Evolutionary conservation across 2,888 invertebrate species (phyloP).

Genomic region (Zhengitettix transpicula): DNA sequence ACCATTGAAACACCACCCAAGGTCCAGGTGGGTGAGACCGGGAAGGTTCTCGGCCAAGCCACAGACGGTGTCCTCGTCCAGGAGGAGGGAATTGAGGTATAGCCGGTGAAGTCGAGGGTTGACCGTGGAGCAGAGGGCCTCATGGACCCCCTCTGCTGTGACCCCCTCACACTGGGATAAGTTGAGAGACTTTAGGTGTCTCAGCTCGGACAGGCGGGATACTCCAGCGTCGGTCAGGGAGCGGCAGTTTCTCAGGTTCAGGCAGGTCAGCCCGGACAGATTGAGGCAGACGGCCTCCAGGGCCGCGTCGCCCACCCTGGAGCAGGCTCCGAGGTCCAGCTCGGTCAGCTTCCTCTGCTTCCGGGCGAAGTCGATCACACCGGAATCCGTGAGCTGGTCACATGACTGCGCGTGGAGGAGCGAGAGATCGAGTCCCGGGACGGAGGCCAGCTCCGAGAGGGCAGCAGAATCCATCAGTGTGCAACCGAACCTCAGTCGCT

Average conservation of each 20-base stretch:
- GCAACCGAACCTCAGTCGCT: slow-evolving; percentile 43
- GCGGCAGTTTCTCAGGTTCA: slow-evolving; percentile 46
- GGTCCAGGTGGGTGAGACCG: slow-evolving; percentile 39
- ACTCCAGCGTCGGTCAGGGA: slow-evolving; percentile 46
- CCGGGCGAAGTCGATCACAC: slow-evolving; percentile 34
- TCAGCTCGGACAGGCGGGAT: slow-evolving; percentile 33
- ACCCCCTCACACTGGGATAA: slow-evolving; percentile 50
- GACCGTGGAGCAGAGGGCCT: slow-evolving; percentile 7
- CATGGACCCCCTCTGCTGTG: slow-evolving; percentile 40
- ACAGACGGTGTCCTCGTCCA: slow-evolving; percentile 44
- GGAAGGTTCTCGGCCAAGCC: slow-evolving; percentile 39
- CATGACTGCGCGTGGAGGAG: slow-evolving; percentile 37
- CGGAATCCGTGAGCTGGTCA: slow-evolving; percentile 43
- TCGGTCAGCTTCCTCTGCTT: slow-evolving; percentile 36
- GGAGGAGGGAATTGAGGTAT: slow-evolving; percentile 15
- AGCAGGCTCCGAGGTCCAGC: slow-evolving; percentile 45
- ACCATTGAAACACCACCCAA: slow-evolving; percentile 52
- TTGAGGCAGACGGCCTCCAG: slow-evolving; percentile 40
- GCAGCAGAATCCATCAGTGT: slow-evolving; percentile 50
- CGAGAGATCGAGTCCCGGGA: slow-evolving; percentile 33
- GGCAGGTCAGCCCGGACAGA: slow-evolving; percentile 36
- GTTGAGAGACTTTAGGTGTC: slow-evolving; percentile 38
- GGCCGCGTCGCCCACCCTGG: slow-evolving; percentile 46
- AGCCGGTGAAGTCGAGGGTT: slow-evolving; percentile 6
- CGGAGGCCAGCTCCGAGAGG: slow-evolving; percentile 35